Conservation (phyloP, 2,797 vertebrate species). For the Enteromius paludinosus region DNA sequence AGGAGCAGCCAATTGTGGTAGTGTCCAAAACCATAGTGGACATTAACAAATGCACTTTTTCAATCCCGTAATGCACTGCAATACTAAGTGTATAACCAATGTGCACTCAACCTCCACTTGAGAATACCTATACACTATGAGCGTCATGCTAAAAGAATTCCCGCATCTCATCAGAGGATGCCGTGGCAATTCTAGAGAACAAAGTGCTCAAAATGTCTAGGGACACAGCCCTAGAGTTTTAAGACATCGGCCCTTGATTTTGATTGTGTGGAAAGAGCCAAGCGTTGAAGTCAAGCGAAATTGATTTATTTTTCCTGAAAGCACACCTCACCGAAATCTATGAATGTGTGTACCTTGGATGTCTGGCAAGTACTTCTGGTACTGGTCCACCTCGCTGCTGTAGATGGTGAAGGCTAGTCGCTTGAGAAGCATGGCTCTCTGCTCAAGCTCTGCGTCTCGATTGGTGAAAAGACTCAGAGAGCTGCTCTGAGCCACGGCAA, state of each 20-base stretch:
- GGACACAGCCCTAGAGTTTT: neutral
- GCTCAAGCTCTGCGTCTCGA: slow-evolving; percentile 94
- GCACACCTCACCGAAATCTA: neutral
- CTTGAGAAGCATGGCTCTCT: slow-evolving; percentile 97
- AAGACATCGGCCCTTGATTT: neutral
- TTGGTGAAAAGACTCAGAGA: slow-evolving; percentile 97
- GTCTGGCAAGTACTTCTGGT: slow-evolving; percentile 98
- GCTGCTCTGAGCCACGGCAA: slow-evolving; percentile 98
- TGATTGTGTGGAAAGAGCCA: neutral
- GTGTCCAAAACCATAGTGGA: neutral
- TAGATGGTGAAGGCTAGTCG: slow-evolving; percentile 97
- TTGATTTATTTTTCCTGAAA: neutral
- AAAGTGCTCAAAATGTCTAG: neutral
- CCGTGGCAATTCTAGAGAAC: neutral
- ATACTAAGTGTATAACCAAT: neutral
- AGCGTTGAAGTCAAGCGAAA: neutral
- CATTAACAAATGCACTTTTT: neutral
- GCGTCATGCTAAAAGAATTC: neutral
- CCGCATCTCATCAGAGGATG: neutral
- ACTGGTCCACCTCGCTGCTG: slow-evolving; percentile 97
- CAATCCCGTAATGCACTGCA: neutral
- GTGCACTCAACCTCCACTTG: neutral
- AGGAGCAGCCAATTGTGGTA: neutral
- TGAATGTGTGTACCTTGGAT: slow-evolving; percentile 90
- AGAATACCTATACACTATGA: neutral